Evolutionary conservation across 2,797 vertebrate species (phyloP).

Genomic region (Gallinago stenura): DNA sequence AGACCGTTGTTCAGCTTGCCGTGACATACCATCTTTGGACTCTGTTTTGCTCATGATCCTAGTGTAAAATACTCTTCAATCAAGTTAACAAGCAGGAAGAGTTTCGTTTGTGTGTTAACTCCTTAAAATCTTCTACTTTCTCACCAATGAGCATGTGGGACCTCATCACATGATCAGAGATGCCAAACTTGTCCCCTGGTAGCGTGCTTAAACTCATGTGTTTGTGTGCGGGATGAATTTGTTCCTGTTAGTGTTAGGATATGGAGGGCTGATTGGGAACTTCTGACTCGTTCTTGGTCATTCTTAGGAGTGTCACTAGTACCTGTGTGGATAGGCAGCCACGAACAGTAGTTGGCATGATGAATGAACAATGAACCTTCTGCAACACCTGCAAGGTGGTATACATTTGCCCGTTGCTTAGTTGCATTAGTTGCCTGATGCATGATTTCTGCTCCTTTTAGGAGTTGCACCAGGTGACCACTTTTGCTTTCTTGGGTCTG

Average conservation of each 20-base stretch:
- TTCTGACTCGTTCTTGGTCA: neutral
- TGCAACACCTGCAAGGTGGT: neutral
- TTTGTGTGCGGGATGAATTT: neutral
- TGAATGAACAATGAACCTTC: neutral
- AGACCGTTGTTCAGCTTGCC: neutral
- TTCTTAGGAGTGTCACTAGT: neutral
- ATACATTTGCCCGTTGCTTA: neutral
- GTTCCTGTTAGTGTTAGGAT: neutral
- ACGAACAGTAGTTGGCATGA: neutral
- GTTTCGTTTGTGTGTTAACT: neutral
- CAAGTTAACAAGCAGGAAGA: neutral
- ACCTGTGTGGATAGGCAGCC: neutral
- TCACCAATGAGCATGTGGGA: rapidly evolving
- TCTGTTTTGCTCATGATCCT: neutral
- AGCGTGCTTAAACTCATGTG: neutral
- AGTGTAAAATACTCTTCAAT: neutral
- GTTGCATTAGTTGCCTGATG: neutral
- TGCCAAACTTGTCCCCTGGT: neutral
- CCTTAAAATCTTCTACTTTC: neutral
- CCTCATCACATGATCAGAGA: neutral
- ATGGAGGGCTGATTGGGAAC: neutral
- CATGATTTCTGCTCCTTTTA: neutral
- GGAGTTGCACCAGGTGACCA: neutral
- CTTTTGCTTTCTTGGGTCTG: neutral
- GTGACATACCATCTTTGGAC: neutral